Evolutionary conservation across 2,113 vertebrate species (phyloP), one percentile per base, ranked within the genome.

Genomic region (Corynorhinus townsendii): DNA sequence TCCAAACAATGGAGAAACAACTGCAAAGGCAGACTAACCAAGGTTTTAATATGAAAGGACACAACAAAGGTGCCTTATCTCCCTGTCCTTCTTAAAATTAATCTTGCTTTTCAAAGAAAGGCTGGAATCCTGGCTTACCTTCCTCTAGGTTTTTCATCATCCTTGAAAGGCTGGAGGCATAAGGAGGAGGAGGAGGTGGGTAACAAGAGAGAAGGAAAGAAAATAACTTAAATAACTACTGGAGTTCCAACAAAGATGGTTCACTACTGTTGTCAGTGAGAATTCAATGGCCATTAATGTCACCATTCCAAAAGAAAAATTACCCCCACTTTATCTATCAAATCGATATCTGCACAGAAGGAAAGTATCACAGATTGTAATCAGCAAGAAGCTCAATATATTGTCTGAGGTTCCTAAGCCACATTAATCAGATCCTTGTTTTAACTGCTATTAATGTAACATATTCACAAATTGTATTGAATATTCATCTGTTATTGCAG

Each of bases 341-440:
- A 94, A 95, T 96, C 93, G 95, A 95, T 97, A 96, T 72, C 82
- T 95, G 38, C 38, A 68, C 49, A 59, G 75, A 95, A 30, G 59
- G 68, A 72, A 91, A 86, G 20, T 66, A 94, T 95, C 90, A 86
- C 49, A 95, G 92, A 96, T 80, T 89, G n/a, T 68, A 95, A 97
- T 95, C 69, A 97, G n/a, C 75, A 94, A 72, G 62, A 64, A 82
- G 35, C 9, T 96, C 93, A 71, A 89, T 97, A 92, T 66, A 90
- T 91, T 85, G 66, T 92, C 75, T 92, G 79, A 93, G 45, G 24
- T 68, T 96, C 84, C 26, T 59, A 93, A 86, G 68, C 45, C 64
- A 71, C 90, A 95, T 96, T 97, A 96, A 95, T 96, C 96, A 96
- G 75, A 76, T 91, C 45, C 82, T 91, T 86, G 68, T 97, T 96